phyloP scores from a whole-genome alignment of 2,113 vertebrate species.

The Tiliqua scincoides region DNA sequence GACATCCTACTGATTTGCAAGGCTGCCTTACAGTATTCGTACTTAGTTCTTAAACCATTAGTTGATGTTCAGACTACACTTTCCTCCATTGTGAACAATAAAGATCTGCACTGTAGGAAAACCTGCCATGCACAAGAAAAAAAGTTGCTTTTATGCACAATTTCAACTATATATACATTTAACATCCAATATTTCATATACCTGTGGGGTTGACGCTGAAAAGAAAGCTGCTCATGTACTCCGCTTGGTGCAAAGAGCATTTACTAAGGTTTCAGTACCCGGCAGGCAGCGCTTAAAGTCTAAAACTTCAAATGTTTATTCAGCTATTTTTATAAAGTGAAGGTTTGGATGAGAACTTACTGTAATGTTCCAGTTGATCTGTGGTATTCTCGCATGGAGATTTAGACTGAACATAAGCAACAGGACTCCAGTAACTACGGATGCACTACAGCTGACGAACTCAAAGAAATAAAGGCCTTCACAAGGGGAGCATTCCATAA shows the following conservation, averaged over 20 bases:
- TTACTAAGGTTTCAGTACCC: not conserved
- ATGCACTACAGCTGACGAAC: slow-evolving; percentile 97
- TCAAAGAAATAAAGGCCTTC: slow-evolving; percentile 97
- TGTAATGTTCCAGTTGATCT: slow-evolving; percentile 96
- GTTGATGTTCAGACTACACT: slow-evolving; percentile 43
- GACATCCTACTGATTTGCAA: not conserved
- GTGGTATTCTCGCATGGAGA: slow-evolving; percentile 90
- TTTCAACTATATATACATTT: slow-evolving; percentile 39
- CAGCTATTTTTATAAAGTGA: slow-evolving; percentile 29
- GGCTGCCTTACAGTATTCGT: not conserved
- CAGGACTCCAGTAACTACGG: slow-evolving; percentile 91
- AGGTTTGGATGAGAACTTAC: slow-evolving; percentile 75
- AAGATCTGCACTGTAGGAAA: slow-evolving; percentile 29
- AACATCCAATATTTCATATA: slow-evolving; percentile 15
- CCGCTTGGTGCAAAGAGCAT: slow-evolving; percentile 9
- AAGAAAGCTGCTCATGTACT: not conserved
- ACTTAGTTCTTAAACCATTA: slow-evolving; percentile 21
- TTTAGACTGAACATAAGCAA: slow-evolving; percentile 92
- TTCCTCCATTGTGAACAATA: slow-evolving; percentile 22
- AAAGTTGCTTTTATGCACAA: not conserved
- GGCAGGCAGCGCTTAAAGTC: not conserved
- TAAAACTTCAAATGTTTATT: slow-evolving; percentile 17
- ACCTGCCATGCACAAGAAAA: not conserved
- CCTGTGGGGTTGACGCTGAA: slow-evolving; percentile 12
- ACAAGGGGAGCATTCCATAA: slow-evolving; percentile 94